These are phyloP conservation scores for Chelonus insularis DNA, from an alignment of 1,140 invertebrate species.

Conservation along the genomic window DNA sequence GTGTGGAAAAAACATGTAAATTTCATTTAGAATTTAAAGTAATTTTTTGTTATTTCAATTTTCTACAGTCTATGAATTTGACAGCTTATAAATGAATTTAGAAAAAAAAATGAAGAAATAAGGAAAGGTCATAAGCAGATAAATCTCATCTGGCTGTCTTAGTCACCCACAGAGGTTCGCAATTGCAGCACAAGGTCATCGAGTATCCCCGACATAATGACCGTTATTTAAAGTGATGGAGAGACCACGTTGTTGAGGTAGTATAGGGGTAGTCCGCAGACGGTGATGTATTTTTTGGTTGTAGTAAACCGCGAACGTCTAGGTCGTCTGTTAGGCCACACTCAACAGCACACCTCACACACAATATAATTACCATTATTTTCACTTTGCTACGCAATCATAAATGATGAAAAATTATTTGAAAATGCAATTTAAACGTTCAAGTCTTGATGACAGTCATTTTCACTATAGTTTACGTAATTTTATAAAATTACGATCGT, in stretches of 20 bases:
- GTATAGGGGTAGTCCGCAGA: slow-evolving; percentile 6
- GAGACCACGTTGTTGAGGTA: slow-evolving; percentile 12
- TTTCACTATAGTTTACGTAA: neutral
- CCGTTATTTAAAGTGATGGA: slow-evolving; percentile 25
- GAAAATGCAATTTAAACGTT: slow-evolving; percentile 6
- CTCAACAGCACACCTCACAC: neutral
- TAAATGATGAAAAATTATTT: slow-evolving; percentile 4
- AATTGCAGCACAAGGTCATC: slow-evolving; percentile 19
- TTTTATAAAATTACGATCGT: slow-evolving; percentile 8
- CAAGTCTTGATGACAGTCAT: neutral
- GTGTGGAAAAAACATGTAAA: neutral
- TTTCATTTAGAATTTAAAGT: too few relatives aligned
- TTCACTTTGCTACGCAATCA: neutral
- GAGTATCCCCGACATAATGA: slow-evolving; percentile 28
- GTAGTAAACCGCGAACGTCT: slow-evolving; percentile 5
- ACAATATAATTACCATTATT: slow-evolving; percentile 1
- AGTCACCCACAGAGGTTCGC: neutral
- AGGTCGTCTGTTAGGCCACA: slow-evolving; percentile 10
- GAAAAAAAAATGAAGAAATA: neutral
- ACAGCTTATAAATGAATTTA: too few relatives aligned
- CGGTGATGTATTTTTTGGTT: neutral
- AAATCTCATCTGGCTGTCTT: neutral
- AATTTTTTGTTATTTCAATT: too few relatives aligned
- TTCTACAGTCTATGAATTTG: too few relatives aligned
- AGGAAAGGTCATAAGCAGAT: neutral